Evolutionary conservation across 2,797 vertebrate species (phyloP), one percentile per base, ranked within the genome.

Genomic region (Furcifer pardalis): DNA sequence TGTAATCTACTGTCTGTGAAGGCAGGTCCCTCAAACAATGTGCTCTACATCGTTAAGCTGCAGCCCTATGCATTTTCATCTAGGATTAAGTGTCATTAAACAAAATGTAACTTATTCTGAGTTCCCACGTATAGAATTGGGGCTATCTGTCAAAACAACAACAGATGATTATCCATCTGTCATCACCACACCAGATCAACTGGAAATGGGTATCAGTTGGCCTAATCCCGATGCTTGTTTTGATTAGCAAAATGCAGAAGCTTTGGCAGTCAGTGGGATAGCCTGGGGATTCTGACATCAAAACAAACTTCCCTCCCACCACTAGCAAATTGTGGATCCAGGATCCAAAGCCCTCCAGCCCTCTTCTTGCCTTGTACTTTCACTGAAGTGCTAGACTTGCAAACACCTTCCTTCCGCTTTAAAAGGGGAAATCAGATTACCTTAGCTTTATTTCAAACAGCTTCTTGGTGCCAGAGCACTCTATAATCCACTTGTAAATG

Each of bases 381-480:
- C 17, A 25, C 10, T 35, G 21, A 49, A 66, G 30, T 44, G 12
- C n/a, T 35, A 49, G 62, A 66, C 23, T 12, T 63, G n/a, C 17
- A 2, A 15, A 44, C 17, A 5, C 9, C n/a, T 66, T 44, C 62
- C 17, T 46, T 66, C n/a, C 62, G 32, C 25, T 42, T 65, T 66
- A 19, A 13, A 27, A 79, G 77, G 32, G 42, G 62, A 79, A 79
- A 79, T 79, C 77, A 66, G 77, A 79, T 66, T 79, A 79, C 40
- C n/a, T 79, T 25, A 66, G 32, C 63, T 32, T 66, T 49, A 35
- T 35, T 66, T 46, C 44, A 49, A 40, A 79, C n/a, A 46, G 62
- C 62, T 44, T 49, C 40, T 66, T 25, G 19, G 13, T n/a, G 42
- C 30, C n/a, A 79, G 59, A 37, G 25, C 25, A 42, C 25, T 3